phyloP scores from a whole-genome alignment of 37 sponge, comb jelly and placozoan genomes.

The Ianthella basta region DNA sequence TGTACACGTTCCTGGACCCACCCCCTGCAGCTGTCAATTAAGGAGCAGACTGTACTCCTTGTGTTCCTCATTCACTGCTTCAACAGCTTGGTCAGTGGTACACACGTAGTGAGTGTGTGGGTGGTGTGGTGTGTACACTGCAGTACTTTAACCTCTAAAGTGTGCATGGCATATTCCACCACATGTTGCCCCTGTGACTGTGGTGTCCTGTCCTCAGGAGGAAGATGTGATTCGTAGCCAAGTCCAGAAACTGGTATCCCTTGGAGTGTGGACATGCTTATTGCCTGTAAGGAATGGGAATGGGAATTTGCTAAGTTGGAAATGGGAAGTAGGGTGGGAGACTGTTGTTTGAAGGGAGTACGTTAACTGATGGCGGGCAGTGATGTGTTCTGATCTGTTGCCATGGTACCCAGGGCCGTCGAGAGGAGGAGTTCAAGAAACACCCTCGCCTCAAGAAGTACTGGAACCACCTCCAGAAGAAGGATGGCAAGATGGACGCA shows the following conservation, averaged over 20 bases:
- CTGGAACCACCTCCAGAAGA: constrained; percentile 80
- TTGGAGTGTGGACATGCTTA: constrained; percentile 83
- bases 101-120: background rate
- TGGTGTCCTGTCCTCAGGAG: constrained; percentile 58
- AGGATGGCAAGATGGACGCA: constrained; percentile 67
- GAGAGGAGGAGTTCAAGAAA: constrained; percentile 67
- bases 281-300: constrained; percentile 49
- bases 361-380: background rate
- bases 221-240: constrained; percentile 90
- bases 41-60: constrained; percentile 82
- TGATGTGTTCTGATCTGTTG: background rate
- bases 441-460: constrained; percentile 72
- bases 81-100: constrained; percentile 92
- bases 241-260: constrained; percentile 85
- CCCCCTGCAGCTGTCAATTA: constrained; percentile 45
- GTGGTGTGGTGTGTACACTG: constrained; percentile 16
- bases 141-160: background rate
- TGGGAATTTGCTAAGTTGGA: background rate
- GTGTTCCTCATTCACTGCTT: constrained; percentile 93
- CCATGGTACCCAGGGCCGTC: constrained; percentile 37
- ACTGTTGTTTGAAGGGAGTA: no score
- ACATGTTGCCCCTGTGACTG: background rate
- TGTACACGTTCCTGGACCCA: no score
- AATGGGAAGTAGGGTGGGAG: background rate
- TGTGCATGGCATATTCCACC: background rate